Percentiles rank a stretch among this genome's conserved stretches.
Evolutionary conservation across 2,888 invertebrate species (phyloP).

Genomic region (Callyntrura guangdongensis): DNA sequence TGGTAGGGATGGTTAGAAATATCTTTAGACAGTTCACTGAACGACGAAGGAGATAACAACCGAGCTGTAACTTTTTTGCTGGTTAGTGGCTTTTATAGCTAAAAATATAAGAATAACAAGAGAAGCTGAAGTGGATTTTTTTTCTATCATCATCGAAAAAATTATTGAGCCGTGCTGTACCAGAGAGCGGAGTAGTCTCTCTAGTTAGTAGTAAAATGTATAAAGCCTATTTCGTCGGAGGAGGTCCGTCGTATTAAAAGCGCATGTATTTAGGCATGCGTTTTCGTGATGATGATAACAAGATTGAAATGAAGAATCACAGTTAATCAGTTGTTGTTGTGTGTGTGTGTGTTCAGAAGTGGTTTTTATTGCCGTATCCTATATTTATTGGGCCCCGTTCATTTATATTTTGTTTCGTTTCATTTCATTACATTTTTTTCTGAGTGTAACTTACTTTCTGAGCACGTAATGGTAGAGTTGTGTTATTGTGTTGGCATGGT

Average conservation of each 20-base stretch:
- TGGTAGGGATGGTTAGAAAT: background rate
- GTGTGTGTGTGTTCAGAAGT: background rate
- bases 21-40: background rate
- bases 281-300: too few species aligned
- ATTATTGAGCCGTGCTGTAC: too few species aligned
- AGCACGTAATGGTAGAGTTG: too few species aligned
- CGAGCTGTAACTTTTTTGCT: too few species aligned
- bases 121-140: background rate
- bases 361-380: constrained; percentile 36
- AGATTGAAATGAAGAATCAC: too few species aligned
- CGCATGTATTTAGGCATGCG: constrained; percentile 6
- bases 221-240: too few species aligned
- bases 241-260: background rate
- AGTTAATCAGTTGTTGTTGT: too few species aligned
- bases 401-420: background rate
- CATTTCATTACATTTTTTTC: background rate
- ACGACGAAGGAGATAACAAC: background rate
- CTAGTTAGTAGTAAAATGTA: too few species aligned
- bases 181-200: too few species aligned
- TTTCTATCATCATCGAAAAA: too few species aligned
- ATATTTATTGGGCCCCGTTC: constrained; percentile 43
- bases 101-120: background rate
- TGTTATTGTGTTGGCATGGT: constrained; percentile 53
- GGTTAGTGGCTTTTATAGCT: background rate
- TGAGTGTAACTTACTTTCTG: too few species aligned